Base-by-base conservation (phyloP, 1,140 invertebrate genomes). In the Dufourea novaeangliae region DNA sequence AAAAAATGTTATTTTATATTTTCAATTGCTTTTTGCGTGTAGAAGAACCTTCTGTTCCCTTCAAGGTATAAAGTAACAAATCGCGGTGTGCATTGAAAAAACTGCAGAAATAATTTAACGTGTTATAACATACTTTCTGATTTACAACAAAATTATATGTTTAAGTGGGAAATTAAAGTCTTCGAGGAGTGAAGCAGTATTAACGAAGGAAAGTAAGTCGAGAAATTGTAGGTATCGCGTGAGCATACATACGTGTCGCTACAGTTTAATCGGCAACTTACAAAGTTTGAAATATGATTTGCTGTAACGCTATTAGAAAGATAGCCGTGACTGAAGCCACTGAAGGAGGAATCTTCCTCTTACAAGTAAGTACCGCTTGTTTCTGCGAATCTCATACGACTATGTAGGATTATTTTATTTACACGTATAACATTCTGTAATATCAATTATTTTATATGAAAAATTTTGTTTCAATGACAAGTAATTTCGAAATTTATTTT, bases 211-310 rank as follows among this genome's bases (percentile, higher is more conserved):
- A 39, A 62, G 34, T 62, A 62, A 17, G 34, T 25, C 14, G 34
- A 37, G 32, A 37, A 17, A 50, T 50, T 50, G 32, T n/a, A 27
- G 50, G 66, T 69, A 57, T 69, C 52, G 67, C 37, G 52, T 57
- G 46, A 44, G 37, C 25, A 32, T 37, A 44, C 25, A 32, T 37
- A 44, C 34, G 41, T 22, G 29, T 61, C 29, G 39, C 56, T 61
- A 34, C 69, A 46, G 59, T n/a, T 61, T 71, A 71, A 59, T 71
- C 56, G 56, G 69, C 56, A 61, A 61, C 56, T 56, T 71, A 22
- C 11, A 34, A 61, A 71, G 56, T 71, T 61, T 34, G n/a, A 57
- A 71, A 71, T 61, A 29, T 29, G 39, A 71, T 71, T 71, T 71
- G 46, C 39, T 22, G 56, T 41, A 61, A 59, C 14, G 52, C 34